Evolutionary conservation across 2,113 vertebrate genomes (phyloP).

Genomic region (Corythornis cristatus): DNA sequence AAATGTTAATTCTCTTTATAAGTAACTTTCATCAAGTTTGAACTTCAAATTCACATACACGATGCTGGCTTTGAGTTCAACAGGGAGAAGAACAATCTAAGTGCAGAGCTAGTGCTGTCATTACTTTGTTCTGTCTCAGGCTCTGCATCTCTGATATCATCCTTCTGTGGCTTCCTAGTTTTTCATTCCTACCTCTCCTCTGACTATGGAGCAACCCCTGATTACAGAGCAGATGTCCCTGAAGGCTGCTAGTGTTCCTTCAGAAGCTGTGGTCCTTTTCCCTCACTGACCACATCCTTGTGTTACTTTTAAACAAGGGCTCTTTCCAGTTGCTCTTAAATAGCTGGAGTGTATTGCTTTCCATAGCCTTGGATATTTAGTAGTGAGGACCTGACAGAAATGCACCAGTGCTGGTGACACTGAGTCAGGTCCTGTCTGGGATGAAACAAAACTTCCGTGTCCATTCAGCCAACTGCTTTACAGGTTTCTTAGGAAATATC

Average conservation of each 20-base stretch:
- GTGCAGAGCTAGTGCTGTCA: neutral
- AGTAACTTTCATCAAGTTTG: neutral
- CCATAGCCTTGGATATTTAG: fast-evolving
- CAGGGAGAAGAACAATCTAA: neutral
- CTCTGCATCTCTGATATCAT: neutral
- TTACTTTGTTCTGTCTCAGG: neutral
- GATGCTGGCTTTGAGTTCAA: neutral
- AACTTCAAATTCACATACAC: neutral
- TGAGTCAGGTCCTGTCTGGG: neutral
- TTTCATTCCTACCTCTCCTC: neutral
- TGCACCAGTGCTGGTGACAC: neutral
- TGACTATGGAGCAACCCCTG: neutral
- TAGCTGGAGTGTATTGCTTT: neutral
- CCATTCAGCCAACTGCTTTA: neutral
- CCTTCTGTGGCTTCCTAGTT: neutral
- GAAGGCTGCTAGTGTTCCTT: neutral
- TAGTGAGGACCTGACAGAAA: neutral
- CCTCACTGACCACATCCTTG: neutral
- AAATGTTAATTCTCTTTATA: neutral
- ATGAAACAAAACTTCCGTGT: neutral
- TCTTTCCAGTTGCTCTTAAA: neutral
- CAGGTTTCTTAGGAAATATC: neutral
- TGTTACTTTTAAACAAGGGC: neutral
- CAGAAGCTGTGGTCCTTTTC: neutral
- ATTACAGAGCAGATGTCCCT: neutral